Evolutionary conservation across 2,113 vertebrate genomes (phyloP).

Genomic region (Serinus canaria): DNA sequence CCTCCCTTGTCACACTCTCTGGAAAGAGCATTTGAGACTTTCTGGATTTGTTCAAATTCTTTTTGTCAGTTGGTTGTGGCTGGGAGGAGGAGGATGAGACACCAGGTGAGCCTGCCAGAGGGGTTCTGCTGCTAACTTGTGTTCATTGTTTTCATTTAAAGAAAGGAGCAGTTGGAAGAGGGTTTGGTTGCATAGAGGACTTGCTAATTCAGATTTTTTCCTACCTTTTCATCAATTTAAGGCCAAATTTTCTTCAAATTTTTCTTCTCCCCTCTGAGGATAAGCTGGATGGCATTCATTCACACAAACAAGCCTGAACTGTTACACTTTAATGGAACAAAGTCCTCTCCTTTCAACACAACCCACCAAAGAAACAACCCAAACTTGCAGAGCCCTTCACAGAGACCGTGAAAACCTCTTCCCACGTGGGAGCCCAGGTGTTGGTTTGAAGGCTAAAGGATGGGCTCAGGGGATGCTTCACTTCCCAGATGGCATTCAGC

Average conservation of each 20-base stretch:
- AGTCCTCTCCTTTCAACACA: background rate
- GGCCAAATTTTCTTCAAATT: background rate
- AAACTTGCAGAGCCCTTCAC: background rate
- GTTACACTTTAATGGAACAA: background rate
- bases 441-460: background rate
- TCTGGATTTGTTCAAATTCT: background rate
- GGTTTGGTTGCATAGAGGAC: background rate
- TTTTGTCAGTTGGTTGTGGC: background rate
- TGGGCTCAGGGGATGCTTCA: background rate
- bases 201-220: background rate
- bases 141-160: background rate
- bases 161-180: background rate
- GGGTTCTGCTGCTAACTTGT: background rate
- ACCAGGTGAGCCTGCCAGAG: background rate
- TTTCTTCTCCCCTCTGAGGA: background rate
- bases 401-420: background rate
- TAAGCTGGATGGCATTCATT: background rate
- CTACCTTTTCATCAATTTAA: background rate
- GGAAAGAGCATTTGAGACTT: background rate
- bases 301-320: background rate
- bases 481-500: background rate
- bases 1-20: background rate
- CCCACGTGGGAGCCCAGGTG: background rate
- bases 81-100: background rate
- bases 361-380: background rate